Conservation (phyloP, 1,140 invertebrate genomes). For the Philopotamus ludificatus region DNA sequence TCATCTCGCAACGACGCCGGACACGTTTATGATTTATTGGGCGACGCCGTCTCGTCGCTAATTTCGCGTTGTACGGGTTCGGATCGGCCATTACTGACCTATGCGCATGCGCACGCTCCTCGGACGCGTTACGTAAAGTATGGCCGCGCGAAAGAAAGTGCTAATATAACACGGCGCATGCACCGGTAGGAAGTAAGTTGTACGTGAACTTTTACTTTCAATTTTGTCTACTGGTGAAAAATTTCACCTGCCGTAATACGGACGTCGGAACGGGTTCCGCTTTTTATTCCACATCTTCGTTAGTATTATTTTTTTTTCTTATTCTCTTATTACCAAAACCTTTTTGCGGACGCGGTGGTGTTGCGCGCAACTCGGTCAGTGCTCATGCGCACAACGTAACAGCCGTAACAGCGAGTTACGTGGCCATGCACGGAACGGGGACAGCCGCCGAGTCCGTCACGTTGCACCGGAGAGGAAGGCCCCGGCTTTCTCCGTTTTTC, state of each 20-base stretch:
- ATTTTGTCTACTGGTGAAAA: not conserved
- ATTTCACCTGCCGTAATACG: not conserved
- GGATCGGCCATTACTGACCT: not conserved
- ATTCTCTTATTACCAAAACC: not conserved
- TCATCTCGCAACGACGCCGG: no score
- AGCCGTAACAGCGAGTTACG: not conserved
- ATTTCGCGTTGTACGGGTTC: not conserved
- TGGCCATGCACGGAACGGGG: not conserved
- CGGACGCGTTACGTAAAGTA: not conserved
- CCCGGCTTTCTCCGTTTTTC: not conserved
- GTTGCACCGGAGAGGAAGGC: not conserved
- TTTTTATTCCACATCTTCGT: constrained; percentile 8
- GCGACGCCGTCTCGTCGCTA: not conserved
- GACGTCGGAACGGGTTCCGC: not conserved
- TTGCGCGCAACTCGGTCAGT: no score
- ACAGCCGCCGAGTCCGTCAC: not conserved
- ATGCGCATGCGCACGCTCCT: not conserved
- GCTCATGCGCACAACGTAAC: not conserved
- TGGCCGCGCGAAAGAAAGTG: not conserved
- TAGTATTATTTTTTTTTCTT: not conserved
- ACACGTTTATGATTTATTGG: no score
- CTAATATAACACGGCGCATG: not conserved
- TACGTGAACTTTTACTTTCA: constrained; percentile 7
- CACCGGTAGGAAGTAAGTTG: not conserved
- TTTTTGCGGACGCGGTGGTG: no score